phyloP scores from a whole-genome alignment of 2,888 invertebrate species.

The Uropetala carovei region DNA sequence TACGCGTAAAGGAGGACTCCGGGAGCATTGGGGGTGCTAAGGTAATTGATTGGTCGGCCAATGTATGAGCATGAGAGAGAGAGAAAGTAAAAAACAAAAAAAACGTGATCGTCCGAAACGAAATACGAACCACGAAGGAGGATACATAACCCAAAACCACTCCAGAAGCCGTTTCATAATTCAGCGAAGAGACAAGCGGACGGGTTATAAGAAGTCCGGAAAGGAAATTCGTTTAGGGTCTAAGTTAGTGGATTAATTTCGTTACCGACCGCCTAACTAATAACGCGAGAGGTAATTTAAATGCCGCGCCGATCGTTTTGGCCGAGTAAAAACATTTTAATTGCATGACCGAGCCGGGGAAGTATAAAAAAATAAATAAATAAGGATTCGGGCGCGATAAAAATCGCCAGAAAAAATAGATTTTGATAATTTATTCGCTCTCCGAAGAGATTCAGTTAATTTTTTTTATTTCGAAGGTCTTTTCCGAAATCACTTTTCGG shows the following conservation, averaged over 20 bases:
- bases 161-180: conserved; percentile 17
- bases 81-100: background rate
- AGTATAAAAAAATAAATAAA: no score
- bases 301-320: background rate
- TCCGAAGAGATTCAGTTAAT: no score
- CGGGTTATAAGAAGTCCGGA: background rate
- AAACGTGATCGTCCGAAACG: background rate
- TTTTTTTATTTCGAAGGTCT: no score
- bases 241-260: conserved; percentile 21
- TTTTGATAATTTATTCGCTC: no score
- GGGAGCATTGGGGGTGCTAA: background rate
- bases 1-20: background rate
- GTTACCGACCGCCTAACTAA: background rate
- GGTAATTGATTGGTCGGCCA: conserved; percentile 23
- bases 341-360: no score
- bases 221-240: background rate
- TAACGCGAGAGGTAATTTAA: background rate
- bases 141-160: background rate
- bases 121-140: background rate
- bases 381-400: no score
- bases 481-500: no score
- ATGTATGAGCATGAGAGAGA: background rate
- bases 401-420: no score
- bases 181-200: background rate
- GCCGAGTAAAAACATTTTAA: no score